These are phyloP conservation scores for Penaeus japonicus DNA, from an alignment of 1,140 invertebrate genomes.

Conservation along the genomic window DNA sequence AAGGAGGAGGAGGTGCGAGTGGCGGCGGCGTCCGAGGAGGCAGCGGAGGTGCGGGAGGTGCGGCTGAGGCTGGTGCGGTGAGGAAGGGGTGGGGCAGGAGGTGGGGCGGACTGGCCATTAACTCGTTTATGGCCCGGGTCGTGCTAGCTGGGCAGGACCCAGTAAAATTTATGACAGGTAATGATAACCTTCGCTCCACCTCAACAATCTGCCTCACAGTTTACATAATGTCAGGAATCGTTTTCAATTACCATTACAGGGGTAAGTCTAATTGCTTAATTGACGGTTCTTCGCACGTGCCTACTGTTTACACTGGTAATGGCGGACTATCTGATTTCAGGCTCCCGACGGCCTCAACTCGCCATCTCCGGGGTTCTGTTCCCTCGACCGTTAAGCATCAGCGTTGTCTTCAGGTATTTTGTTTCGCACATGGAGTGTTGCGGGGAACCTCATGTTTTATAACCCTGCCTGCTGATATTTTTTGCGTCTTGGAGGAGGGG, in stretches of 20 bases:
- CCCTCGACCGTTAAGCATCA: too few relatives aligned
- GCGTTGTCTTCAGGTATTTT: too few relatives aligned
- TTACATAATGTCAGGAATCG: conserved; percentile 45
- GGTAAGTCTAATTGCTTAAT: conserved; percentile 47
- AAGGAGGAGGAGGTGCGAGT: neutral
- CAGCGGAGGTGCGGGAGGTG: neutral
- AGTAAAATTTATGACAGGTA: conserved; percentile 45
- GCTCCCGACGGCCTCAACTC: too few relatives aligned
- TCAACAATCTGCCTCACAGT: conserved; percentile 36
- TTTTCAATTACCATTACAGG: conserved; percentile 46
- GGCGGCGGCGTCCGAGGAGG: neutral
- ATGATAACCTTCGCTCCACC: conserved; percentile 42
- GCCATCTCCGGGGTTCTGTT: too few relatives aligned
- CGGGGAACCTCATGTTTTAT: too few relatives aligned
- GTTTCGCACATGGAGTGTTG: too few relatives aligned
- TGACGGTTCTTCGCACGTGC: conserved; percentile 35
- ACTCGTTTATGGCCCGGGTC: conserved; percentile 37
- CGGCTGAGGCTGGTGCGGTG: neutral
- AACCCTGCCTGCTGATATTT: too few relatives aligned
- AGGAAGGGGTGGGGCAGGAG: neutral
- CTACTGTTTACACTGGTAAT: conserved; percentile 27
- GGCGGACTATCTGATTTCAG: conserved; percentile 31
- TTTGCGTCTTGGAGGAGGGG: too few relatives aligned
- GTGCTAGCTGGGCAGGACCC: conserved; percentile 35
- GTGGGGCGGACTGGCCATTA: conserved; percentile 16